Percentiles rank a stretch among this genome's conserved stretches.
Conservation (phyloP, 1,140 invertebrate genomes). For the Sycophila sp. region DNA sequence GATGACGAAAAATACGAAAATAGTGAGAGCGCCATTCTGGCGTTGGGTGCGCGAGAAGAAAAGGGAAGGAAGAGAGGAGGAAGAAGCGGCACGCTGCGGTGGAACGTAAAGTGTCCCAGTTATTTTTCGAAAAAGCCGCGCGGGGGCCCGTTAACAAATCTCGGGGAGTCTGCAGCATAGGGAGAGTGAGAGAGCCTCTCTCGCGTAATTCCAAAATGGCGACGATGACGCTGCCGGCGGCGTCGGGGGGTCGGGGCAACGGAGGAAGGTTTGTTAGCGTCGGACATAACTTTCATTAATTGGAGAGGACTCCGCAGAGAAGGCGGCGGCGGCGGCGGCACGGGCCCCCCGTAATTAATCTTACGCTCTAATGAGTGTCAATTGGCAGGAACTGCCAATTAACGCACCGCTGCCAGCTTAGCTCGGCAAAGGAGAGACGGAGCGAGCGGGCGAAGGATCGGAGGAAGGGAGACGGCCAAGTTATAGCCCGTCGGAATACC, state of each 20-base stretch:
- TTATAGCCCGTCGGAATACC: slow-evolving; percentile 9
- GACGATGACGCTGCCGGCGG: background rate
- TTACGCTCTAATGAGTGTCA: slow-evolving; percentile 62
- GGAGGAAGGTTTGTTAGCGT: slow-evolving; percentile 56
- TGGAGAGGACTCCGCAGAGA: slow-evolving; percentile 53
- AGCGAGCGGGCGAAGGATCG: slow-evolving; percentile 28
- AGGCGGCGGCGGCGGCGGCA: slow-evolving; percentile 41
- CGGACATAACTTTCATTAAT: slow-evolving; percentile 63
- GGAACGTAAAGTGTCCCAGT: too few relatives aligned
- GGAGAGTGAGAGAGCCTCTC: background rate
- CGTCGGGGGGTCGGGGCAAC: slow-evolving; percentile 36
- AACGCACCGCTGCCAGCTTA: slow-evolving; percentile 54
- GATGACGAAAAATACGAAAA: background rate
- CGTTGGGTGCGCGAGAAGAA: background rate
- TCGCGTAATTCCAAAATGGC: slow-evolving; percentile 9
- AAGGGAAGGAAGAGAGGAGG: background rate
- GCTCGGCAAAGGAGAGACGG: slow-evolving; percentile 36
- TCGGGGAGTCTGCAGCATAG: background rate
- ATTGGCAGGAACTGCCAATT: slow-evolving; percentile 62
- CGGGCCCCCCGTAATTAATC: slow-evolving; percentile 57
- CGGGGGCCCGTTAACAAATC: slow-evolving; percentile 25
- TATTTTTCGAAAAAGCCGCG: background rate
- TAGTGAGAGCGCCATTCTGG: too few relatives aligned
- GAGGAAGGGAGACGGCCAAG: slow-evolving; percentile 30
- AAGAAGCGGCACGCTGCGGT: background rate